phyloP scores from a whole-genome alignment of 2,113 vertebrate genomes.

The Podilymbus podiceps region DNA sequence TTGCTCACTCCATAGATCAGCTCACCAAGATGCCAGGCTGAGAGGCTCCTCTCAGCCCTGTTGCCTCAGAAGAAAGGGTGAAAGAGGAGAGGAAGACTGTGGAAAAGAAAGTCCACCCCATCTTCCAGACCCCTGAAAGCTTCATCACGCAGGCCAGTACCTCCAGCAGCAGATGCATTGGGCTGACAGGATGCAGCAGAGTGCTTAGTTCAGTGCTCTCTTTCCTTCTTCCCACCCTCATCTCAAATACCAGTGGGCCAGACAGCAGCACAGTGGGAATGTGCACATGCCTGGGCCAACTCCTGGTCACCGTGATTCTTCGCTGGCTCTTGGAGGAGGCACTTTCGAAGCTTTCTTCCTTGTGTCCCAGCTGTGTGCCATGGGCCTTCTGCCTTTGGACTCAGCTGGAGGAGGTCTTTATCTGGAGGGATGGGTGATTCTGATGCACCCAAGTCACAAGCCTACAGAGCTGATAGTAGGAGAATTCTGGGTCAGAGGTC shows the following conservation, averaged over 20 bases:
- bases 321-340: rapidly evolving
- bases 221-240: background rate
- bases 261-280: background rate
- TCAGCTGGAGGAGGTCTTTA: background rate
- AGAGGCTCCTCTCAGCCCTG: background rate
- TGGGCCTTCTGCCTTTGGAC: background rate
- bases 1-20: background rate
- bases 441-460: background rate
- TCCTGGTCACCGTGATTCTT: background rate
- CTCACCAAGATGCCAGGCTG: no score
- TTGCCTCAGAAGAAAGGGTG: background rate
- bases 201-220: background rate
- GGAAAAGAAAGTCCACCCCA: background rate
- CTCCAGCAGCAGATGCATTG: background rate
- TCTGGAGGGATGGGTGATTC: background rate
- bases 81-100: background rate
- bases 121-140: background rate
- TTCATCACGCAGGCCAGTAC: background rate
- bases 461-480: background rate
- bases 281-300: background rate
- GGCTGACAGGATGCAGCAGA: background rate
- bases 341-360: background rate
- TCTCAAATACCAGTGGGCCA: background rate
- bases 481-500: background rate
- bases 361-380: no score